A percentile compares a stretch with the other conserved stretches of the same genome.
Conservation (phyloP, 2,113 vertebrate genomes). For the Pogonocichla stellata region DNA sequence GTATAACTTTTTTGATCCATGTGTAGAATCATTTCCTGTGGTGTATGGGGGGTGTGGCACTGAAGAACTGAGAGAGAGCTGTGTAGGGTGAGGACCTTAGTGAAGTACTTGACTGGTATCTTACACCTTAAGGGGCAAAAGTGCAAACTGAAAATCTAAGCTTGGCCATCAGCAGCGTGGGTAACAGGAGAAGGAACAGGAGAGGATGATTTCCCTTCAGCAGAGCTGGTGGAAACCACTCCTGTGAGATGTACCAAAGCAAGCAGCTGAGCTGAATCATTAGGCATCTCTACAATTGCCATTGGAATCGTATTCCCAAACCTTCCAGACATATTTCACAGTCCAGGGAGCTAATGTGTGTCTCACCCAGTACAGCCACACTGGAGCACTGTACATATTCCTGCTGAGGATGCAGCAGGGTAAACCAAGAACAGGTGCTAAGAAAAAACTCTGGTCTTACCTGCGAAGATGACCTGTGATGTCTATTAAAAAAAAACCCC, state of each 20-base stretch:
- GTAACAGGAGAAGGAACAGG: not conserved
- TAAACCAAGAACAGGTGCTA: not conserved
- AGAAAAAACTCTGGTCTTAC: not conserved
- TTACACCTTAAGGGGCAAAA: not conserved
- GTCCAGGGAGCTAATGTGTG: not conserved
- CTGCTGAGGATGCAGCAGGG: not conserved
- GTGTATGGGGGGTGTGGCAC: not conserved
- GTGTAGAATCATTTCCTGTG: not conserved
- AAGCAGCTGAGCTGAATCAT: conserved; percentile 12
- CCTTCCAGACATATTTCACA: not conserved
- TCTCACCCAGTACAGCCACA: not conserved
- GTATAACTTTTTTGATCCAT: not conserved
- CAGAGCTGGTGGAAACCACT: not conserved
- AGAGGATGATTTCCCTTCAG: not conserved
- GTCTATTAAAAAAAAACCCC: fast-evolving
- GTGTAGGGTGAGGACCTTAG: not conserved
- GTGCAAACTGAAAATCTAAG: conserved; percentile 5
- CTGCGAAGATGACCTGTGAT: not conserved
- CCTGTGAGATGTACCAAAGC: not conserved
- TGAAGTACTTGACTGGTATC: not conserved
- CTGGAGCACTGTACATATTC: not conserved
- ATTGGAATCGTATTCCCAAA: not conserved
- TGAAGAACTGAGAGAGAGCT: not conserved
- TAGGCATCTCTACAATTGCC: not conserved
- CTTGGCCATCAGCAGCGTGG: not conserved